Evolutionary conservation across 2,888 invertebrate species (phyloP), one percentile per base, ranked within the genome.

Genomic region (Arctia plantaginis): DNA sequence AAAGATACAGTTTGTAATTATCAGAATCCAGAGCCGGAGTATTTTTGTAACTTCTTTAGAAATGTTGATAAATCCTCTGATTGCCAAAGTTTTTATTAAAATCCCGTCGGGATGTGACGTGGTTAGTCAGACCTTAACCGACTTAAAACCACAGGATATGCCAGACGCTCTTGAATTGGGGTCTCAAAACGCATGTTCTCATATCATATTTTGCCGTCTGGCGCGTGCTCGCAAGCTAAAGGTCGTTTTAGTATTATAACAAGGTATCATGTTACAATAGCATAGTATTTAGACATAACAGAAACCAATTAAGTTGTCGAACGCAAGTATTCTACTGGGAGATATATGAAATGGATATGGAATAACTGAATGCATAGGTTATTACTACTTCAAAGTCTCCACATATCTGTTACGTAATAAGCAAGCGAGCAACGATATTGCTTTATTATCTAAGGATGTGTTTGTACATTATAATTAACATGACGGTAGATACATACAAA

Each of bases 231-330:
- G 55, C 55, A 27, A 27, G 27, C 27, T 27, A n/a, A 27, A 4
- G 27, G 27, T 35, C 35, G 39, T 39, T 39, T 39, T 39, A 41
- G 41, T 12, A 41, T 27, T 12, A 4, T 66, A 55, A 71, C 51
- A 66, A 66, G 51, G n/a, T 18, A 51, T n/a, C 10, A 18, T 47
- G 47, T 66, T 55, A 71, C 65, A 66, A 66, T 27, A 51, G 51
- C 51, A 27, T n/a, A n/a, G 66, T 71, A 66, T 66, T 71, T 27
- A 51, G 35, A 51, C 23, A 70, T 44, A 47, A 23, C 47, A 39
- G 18, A 66, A 18, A 35, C 41, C 51, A 51, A 71, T 71, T 71
- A 33, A 47, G 12, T 23, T 18, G 41, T 41, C 55, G 27, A n/a
- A 39, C 41, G n/a, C n/a, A 39, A 39, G 10, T 69, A 41, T 69